Conservation (phyloP, 2,888 invertebrate species). For the Ochropacha duplaris region DNA sequence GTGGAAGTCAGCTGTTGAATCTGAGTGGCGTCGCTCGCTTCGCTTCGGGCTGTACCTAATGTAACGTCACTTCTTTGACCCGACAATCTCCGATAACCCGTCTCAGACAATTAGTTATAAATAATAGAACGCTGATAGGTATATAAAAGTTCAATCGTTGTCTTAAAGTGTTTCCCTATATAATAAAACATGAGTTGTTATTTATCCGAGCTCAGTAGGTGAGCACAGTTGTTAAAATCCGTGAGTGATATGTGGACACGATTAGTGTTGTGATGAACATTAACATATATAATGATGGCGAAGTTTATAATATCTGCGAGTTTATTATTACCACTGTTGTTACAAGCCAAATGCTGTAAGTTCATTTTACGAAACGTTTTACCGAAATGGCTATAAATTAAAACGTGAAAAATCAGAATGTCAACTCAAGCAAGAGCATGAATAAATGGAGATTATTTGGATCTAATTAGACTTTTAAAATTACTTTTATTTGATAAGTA, state of each 20-base stretch:
- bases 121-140: slow-evolving; percentile 5
- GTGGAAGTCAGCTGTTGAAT: neutral
- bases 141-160: neutral
- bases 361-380: slow-evolving; percentile 19
- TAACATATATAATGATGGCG: slow-evolving; percentile 32
- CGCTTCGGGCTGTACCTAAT: no score
- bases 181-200: neutral
- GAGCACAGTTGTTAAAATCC: slow-evolving; percentile 2
- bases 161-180: slow-evolving; percentile 1
- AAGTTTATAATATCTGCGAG: slow-evolving; percentile 25
- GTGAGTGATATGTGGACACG: slow-evolving; percentile 29
- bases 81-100: slow-evolving; percentile 14
- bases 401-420: slow-evolving; percentile 19
- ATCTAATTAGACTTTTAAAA: neutral
- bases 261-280: slow-evolving; percentile 19
- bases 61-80: slow-evolving; percentile 13
- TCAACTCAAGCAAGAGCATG: slow-evolving; percentile 15
- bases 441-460: slow-evolving; percentile 16
- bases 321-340: slow-evolving; percentile 24
- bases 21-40: neutral
- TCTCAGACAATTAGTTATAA: slow-evolving; percentile 6
- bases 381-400: slow-evolving; percentile 14
- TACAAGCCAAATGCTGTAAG: slow-evolving; percentile 43
- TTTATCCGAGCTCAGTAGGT: neutral
- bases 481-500: neutral